Base-by-base conservation (phyloP, 2,888 invertebrate genomes). In the Ferrisia virgata region DNA sequence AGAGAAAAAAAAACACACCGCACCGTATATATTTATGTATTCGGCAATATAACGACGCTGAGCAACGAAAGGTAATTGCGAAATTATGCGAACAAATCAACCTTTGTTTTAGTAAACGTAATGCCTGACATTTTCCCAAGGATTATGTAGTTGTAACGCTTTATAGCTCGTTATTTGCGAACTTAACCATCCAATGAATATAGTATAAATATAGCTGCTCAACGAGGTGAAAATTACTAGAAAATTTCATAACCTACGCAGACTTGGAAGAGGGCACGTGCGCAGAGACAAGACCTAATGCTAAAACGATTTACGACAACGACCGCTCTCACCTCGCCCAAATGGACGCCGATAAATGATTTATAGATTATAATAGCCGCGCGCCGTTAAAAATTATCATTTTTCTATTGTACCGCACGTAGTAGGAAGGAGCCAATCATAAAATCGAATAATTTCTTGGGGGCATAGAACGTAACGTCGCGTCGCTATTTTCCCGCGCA, bases 1-100 rank as follows among this genome's bases (percentile, higher is more conserved):
- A 53, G 9, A 8, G 18, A n/a, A 72, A 72, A 72, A 64, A 72
- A 36, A 53, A 53, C 9, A 53, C 53, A 53, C 53, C n/a, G n/a
- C n/a, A n/a, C n/a, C n/a, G n/a, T n/a, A n/a, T n/a, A n/a, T n/a
- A n/a, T n/a, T n/a, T n/a, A 47, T 47, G 18, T 47, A n/a, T 47
- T 18, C 18, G 47, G 47, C 47, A 47, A 47, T n/a, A n/a, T 47
- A 47, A 47, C 33, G 72, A 33, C 72, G 72, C 36, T 33, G n/a
- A n/a, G 72, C 33, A 72, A 33, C 33, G 28, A 72, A 72, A 72
- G 72, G 72, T 72, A 72, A 72, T 72, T 72, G 72, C 72, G 33
- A 72, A 72, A 72, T 72, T 72, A 72, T 72, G 72, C 72, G 72
- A 72, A 72, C 72, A 72, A 72, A 72, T 72, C 72, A 72, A 72